These are phyloP conservation scores for Psittacula echo DNA, from an alignment of 2,797 vertebrate genomes.

Conservation along the genomic window DNA sequence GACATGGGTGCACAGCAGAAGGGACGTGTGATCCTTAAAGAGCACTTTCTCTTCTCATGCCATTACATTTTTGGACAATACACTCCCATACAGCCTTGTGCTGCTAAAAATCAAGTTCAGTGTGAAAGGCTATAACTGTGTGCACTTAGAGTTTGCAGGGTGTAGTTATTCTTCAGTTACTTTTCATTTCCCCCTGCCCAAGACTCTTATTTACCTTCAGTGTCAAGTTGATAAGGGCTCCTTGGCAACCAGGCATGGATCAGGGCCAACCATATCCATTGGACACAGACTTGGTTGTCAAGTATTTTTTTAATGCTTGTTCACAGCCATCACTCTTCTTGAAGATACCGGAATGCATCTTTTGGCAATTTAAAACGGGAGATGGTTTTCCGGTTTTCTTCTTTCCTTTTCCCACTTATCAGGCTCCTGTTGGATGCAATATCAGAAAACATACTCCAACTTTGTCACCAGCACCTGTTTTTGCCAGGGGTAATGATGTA, in stretches of 20 bases:
- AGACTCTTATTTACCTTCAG: background rate
- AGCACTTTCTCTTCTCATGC: background rate
- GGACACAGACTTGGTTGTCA: background rate
- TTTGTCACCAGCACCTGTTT: conserved; percentile 11
- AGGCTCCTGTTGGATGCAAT: background rate
- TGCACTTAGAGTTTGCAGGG: background rate
- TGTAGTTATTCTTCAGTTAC: background rate
- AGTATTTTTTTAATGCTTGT: background rate
- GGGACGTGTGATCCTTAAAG: background rate
- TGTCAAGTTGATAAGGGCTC: background rate
- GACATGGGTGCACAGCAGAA: accelerated
- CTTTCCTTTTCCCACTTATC: background rate
- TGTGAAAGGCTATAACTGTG: background rate
- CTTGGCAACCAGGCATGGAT: background rate
- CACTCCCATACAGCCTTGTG: background rate
- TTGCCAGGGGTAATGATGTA: conserved; percentile 23
- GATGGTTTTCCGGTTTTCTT: background rate
- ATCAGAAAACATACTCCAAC: background rate
- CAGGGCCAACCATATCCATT: background rate
- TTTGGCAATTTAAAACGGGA: background rate
- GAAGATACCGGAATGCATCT: background rate
- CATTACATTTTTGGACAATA: background rate
- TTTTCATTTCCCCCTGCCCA: background rate
- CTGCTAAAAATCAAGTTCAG: background rate
- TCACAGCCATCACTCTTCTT: background rate